phyloP scores from a whole-genome alignment of 1,140 invertebrate species.

The Drosophila yakuba region DNA sequence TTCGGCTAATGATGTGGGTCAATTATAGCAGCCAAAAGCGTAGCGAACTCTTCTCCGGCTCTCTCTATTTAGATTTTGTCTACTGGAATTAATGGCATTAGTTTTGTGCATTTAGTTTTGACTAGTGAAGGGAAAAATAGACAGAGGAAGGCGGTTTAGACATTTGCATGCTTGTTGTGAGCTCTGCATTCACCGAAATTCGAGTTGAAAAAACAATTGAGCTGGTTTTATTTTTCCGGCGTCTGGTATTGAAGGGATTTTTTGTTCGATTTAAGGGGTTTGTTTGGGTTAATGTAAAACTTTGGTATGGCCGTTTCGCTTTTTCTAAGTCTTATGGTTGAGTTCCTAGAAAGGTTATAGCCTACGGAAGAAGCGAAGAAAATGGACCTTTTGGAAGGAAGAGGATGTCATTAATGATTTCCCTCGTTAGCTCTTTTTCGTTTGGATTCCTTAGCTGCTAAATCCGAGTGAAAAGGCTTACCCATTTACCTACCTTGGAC shows the following conservation, averaged over 20 bases:
- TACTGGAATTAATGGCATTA: conserved; percentile 83
- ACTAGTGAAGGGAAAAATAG: conserved; percentile 47
- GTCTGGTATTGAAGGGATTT: conserved; percentile 12
- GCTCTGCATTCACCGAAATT: conserved; percentile 28
- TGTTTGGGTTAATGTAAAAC: conserved; percentile 23
- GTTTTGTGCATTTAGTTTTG: conserved; percentile 82
- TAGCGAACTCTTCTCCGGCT: conserved; percentile 29
- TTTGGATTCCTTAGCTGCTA: conserved; percentile 4
- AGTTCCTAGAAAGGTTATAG: conserved; percentile 25
- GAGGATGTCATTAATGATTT: conserved; percentile 43
- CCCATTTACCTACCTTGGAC: conserved; percentile 20
- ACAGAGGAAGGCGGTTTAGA: neutral
- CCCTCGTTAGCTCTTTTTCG: conserved; percentile 25
- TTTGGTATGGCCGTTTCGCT: conserved; percentile 25
- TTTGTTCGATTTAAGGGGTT: neutral
- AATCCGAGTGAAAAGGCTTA: conserved; percentile 6
- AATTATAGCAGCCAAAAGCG: conserved; percentile 74
- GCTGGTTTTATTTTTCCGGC: conserved; percentile 16
- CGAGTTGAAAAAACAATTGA: conserved; percentile 32
- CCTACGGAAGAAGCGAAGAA: conserved; percentile 8
- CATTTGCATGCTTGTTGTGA: conserved; percentile 59
- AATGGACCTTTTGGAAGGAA: conserved; percentile 11
- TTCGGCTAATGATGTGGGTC: conserved; percentile 81
- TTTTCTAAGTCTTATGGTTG: conserved; percentile 26
- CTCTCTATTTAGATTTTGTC: conserved; percentile 74